Percentiles rank a stretch among this genome's conserved stretches.
These are phyloP conservation scores for Gavialis gangeticus DNA, from an alignment of 2,113 vertebrate species.

Conservation along the genomic window DNA sequence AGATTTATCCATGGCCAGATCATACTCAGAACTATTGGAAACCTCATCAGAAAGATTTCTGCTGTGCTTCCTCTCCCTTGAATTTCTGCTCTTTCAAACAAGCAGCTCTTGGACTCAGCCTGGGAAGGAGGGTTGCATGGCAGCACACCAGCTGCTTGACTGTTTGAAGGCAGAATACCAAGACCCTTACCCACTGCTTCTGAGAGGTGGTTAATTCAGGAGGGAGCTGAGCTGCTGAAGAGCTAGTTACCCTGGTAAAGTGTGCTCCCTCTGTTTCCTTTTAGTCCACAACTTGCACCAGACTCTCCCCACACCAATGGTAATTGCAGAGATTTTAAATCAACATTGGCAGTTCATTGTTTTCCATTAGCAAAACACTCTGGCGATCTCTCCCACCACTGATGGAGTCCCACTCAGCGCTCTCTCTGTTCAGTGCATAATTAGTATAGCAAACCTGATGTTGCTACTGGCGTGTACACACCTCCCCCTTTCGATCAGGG, in stretches of 20 bases:
- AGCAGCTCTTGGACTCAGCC: neutral
- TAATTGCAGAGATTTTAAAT: too few species aligned
- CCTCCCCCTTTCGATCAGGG: too few species aligned
- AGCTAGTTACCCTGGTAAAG: neutral
- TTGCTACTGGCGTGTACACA: too few species aligned
- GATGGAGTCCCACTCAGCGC: too few species aligned
- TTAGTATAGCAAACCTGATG: neutral
- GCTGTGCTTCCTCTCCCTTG: neutral
- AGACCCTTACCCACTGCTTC: neutral
- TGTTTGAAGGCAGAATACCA: neutral
- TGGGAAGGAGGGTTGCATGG: neutral
- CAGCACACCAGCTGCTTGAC: neutral
- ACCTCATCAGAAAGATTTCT: neutral
- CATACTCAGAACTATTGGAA: neutral
- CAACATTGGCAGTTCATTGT: neutral
- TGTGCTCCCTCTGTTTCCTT: neutral
- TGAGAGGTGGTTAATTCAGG: neutral
- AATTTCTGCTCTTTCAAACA: neutral
- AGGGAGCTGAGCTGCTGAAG: neutral
- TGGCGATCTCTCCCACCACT: too few species aligned
- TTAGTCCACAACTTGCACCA: neutral
- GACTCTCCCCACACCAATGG: neutral
- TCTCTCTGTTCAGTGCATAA: neutral
- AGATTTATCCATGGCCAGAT: neutral
- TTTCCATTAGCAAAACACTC: neutral